Conservation (phyloP, 92 coral and sea anemone species). For the Umimayanthus kanabou region DNA sequence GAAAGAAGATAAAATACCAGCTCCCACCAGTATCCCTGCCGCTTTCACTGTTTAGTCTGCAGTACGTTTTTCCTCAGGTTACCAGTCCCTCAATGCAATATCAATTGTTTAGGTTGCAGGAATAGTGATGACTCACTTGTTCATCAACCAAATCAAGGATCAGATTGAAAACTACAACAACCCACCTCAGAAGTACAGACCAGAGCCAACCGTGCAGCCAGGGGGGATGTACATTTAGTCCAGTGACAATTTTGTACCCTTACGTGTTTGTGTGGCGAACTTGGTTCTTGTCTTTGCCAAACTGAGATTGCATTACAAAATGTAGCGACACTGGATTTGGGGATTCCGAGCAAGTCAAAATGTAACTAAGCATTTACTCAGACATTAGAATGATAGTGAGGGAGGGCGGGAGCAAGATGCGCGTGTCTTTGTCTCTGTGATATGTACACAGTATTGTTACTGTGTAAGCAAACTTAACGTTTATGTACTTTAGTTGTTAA, state of each 20-base stretch:
- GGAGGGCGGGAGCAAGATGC: too few species aligned
- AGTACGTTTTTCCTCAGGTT: not conserved
- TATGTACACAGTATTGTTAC: too few species aligned
- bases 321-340: not conserved
- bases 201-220: constrained; percentile 40
- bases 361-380: too few species aligned
- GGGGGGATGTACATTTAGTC: constrained; percentile 42
- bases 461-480: too few species aligned
- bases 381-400: too few species aligned
- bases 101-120: constrained; percentile 70
- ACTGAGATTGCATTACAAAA: not conserved
- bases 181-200: constrained; percentile 82
- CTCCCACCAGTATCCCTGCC: not conserved
- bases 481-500: too few species aligned
- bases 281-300: not conserved
- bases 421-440: too few species aligned
- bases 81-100: not conserved
- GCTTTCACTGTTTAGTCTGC: not conserved
- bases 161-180: constrained; percentile 81
- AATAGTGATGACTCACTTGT: constrained; percentile 87
- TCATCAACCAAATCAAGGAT: constrained; percentile 80
- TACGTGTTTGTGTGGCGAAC: not conserved
- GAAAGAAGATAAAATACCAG: not conserved
- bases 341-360: too few species aligned
- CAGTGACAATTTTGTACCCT: not conserved